Evolutionary conservation across 1,140 invertebrate species (phyloP).

Genomic region (Drosophila lacertosa): DNA sequence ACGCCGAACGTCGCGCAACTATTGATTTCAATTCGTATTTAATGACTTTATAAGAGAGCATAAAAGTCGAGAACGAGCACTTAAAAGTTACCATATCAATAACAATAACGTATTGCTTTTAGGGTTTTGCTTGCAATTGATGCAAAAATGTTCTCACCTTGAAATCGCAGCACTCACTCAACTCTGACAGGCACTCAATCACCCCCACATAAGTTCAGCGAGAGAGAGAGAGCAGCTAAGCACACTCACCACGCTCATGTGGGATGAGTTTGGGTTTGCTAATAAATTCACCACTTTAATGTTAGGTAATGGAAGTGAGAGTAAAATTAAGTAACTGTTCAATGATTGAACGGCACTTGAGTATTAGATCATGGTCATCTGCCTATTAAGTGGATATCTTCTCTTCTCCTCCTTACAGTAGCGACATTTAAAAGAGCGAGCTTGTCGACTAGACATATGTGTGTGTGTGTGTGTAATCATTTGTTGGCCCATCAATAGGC

Average conservation of each 20-base stretch:
- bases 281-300: neutral
- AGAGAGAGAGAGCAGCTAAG: neutral
- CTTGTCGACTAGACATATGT: neutral
- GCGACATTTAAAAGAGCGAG: constrained; percentile 20
- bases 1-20: constrained; percentile 28
- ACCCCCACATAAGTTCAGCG: neutral
- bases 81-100: constrained; percentile 11
- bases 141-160: constrained; percentile 20
- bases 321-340: neutral
- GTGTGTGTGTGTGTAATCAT: constrained; percentile 5
- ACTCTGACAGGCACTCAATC: neutral
- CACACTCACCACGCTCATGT: constrained; percentile 28
- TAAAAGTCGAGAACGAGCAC: constrained; percentile 23
- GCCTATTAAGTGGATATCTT: neutral
- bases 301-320: neutral
- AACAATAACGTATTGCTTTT: neutral
- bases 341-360: constrained; percentile 7
- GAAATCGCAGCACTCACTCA: constrained; percentile 1
- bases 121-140: neutral
- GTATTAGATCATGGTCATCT: constrained; percentile 1
- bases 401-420: neutral
- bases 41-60: constrained; percentile 40
- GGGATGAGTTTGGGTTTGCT: neutral
- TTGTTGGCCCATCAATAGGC: constrained; percentile 41
- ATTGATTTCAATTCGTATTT: constrained; percentile 43